Evolutionary conservation across 2,113 vertebrate genomes (phyloP), one percentile per base, ranked within the genome.

Genomic region (Rhinichthys klamathensis): DNA sequence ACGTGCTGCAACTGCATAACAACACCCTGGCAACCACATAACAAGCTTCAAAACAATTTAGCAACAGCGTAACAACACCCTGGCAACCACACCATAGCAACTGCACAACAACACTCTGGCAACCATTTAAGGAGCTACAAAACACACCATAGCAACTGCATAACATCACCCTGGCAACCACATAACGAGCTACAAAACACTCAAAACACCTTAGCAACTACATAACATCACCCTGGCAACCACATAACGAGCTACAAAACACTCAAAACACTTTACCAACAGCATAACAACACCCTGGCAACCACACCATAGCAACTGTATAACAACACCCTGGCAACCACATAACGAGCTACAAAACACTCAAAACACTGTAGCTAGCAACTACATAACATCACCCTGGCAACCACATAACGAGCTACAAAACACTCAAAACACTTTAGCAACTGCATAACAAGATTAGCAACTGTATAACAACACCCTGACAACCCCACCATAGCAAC

Each of bases 121-220:
- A 46, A 12, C 44, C 44, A 46, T 3, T 38, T 10, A 21, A 32
- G 0, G 2, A 32, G 2, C 12, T 15, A 4, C 12, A 49, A 49
- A 65, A 65, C 5, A 6, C 12, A 65, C n/a, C 7, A 0, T 25
- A 11, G 9, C 9, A 25, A 4, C 60, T 25, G 9, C 60, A 63
- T 13, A 27, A 9, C 11, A 63, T 27, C 11, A 27, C 25, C 10
- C 23, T 25, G 10, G 60, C n/a, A 25, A 61, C 60, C n/a, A 25
- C 60, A 61, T 61, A 27, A 63, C 7, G 6, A 41, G 38, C 38
- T 38, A 8, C 54, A 56, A 56, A 56, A 21, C 18, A 56, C 6
- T 6, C n/a, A 27, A 65, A 65, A 6, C 11, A 63, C n/a, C 0
- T 0, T 25, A 1, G 9, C 25, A 30, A 16, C 27, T 15, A 2